These are phyloP conservation scores for Cyprinus carpio DNA, from an alignment of 2,113 vertebrate genomes.

Conservation along the genomic window DNA sequence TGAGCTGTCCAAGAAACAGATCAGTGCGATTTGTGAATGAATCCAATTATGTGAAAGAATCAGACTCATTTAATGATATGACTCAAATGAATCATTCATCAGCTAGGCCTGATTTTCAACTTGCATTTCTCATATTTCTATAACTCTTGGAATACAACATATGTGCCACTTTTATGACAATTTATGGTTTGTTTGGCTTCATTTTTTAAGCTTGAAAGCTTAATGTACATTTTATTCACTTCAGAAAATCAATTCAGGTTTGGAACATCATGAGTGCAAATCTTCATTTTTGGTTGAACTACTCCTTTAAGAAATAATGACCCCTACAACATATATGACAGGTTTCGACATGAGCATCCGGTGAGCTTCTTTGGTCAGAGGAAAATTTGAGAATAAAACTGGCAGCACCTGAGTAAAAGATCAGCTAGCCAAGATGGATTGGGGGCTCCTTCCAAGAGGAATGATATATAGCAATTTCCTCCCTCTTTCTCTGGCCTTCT, in stretches of 20 bases:
- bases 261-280: background rate
- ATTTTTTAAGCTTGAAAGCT: background rate
- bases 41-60: background rate
- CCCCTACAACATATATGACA: background rate
- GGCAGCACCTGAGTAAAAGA: background rate
- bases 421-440: conserved; percentile 29
- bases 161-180: background rate
- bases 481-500: background rate
- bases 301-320: background rate
- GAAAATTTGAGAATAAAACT: background rate
- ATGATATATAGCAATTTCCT: conserved; percentile 54
- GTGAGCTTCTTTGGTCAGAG: background rate
- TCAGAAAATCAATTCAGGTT: background rate
- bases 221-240: background rate
- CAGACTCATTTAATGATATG: background rate
- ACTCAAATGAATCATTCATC: background rate
- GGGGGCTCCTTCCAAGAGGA: conserved; percentile 9
- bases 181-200: background rate
- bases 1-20: background rate
- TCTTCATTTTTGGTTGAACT: background rate
- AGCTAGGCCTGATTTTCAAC: background rate
- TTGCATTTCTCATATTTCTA: background rate
- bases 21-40: background rate
- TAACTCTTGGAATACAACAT: background rate
- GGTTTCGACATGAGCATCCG: background rate